Conservation (phyloP, 2,888 invertebrate genomes). For the Seira ritae region DNA sequence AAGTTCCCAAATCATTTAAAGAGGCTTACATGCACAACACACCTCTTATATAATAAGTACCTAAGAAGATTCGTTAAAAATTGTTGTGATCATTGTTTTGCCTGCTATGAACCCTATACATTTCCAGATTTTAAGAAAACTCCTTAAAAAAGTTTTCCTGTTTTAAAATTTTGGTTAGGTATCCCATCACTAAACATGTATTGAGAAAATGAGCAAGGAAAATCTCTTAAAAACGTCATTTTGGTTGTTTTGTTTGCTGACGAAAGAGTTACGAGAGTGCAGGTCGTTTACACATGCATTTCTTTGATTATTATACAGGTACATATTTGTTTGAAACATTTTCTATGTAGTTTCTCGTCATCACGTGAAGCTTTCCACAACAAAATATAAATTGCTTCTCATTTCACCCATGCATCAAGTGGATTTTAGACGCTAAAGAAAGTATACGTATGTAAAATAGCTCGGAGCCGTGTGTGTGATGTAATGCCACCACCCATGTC, state of each 20-base stretch:
- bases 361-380: slow-evolving; percentile 1
- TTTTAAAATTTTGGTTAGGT: not conserved
- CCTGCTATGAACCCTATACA: no score
- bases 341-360: not conserved
- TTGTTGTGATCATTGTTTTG: no score
- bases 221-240: not conserved
- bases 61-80: no score
- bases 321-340: slow-evolving; percentile 1
- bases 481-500: slow-evolving; percentile 61
- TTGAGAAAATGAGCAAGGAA: not conserved
- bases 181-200: not conserved
- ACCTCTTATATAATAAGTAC: no score
- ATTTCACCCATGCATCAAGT: not conserved
- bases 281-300: not conserved
- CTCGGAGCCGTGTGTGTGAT: slow-evolving; percentile 29
- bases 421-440: slow-evolving; percentile 2
- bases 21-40: no score
- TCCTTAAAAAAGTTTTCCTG: not conserved
- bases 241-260: not conserved
- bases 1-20: no score
- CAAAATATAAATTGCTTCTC: not conserved
- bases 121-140: not conserved
- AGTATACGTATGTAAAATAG: not conserved
- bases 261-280: slow-evolving; percentile 14
- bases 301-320: not conserved